Base-by-base conservation (phyloP, 2,797 vertebrate genomes). In the Sebastolobus alascanus region DNA sequence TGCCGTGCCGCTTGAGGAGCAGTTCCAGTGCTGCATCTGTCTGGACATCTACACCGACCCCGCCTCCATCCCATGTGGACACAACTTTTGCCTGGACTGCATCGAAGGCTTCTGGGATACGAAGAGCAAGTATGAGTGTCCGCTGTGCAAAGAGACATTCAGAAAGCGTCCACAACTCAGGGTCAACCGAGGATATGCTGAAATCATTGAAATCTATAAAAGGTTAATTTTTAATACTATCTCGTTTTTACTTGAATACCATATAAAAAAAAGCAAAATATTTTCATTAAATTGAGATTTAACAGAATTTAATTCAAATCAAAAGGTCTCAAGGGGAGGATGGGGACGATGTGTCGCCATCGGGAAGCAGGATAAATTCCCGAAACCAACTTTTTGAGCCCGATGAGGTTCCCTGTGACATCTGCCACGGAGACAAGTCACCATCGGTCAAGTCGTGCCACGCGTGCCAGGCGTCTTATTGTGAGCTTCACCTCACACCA, bases 21-120 rank as follows among this genome's bases (percentile, higher is more conserved):
- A 90, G 75, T 86, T 94, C 64, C 72, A 31, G 0, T 95, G 94
- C 80, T 92, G 85, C 79, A 94, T 95, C 71, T 95, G 93, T 43
- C 82, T 91, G 54, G 89, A 93, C 27, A 68, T 83, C 52, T 93
- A 87, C 85, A 73, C 7, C 0, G 22, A 87, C 18, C 93, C 93
- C 0, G 86, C 93, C 25, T 90, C 93, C 79, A 90, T 87, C 58
- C 90, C 92, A 0, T 94, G 93, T 13, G 92, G 90, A 6, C 94
- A 95, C 83, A 95, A 88, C 84, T 94, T 92, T 67, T 95, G 94
- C 78, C 56, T 87, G 54, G 58, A 61, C 69, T 95, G 94, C 68
- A 92, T 95, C 16, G 63, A 78, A 4, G 50, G 29, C 22, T 92
- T 64, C 82, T 93, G 93, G 93, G 86, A 90, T 3, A 84, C 56